These are phyloP conservation scores for Drosophila truncata DNA, from an alignment of 1,140 invertebrate genomes.

Conservation along the genomic window DNA sequence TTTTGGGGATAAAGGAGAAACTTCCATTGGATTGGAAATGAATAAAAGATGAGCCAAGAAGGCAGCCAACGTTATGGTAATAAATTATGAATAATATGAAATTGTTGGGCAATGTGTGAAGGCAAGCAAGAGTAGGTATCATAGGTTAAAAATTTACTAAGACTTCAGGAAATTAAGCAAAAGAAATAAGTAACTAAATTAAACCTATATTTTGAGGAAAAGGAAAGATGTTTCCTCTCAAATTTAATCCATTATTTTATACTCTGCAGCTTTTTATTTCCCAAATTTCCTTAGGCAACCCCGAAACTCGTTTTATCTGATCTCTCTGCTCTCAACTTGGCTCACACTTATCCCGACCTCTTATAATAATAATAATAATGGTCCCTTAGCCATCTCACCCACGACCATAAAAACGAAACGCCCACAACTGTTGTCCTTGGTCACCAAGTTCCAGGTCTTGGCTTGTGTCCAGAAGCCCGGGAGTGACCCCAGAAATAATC, in stretches of 20 bases:
- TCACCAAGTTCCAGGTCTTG: conserved; percentile 31
- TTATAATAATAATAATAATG: conserved; percentile 65
- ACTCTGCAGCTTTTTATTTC: not conserved
- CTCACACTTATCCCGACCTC: conserved; percentile 27
- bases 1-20: not conserved
- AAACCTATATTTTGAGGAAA: not conserved
- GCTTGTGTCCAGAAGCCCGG: conserved; percentile 27
- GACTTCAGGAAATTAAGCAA: not conserved
- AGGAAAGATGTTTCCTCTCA: not conserved
- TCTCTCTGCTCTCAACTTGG: conserved; percentile 15
- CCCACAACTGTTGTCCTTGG: conserved; percentile 37
- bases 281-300: not conserved
- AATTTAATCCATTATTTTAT: conserved; percentile 1
- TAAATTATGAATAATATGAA: conserved; percentile 10
- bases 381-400: conserved; percentile 12
- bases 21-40: conserved; percentile 1
- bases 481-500: conserved; percentile 32
- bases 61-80: not conserved
- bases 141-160: not conserved
- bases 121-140: not conserved
- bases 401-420: conserved; percentile 18
- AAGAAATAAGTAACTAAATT: not conserved
- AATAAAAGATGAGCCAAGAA: conserved; percentile 29
- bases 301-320: conserved; percentile 16
- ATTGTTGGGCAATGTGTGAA: not conserved